Evolutionary conservation across 1,140 invertebrate species (phyloP), one percentile per base, ranked within the genome.

Genomic region (Halictus rubicundus): DNA sequence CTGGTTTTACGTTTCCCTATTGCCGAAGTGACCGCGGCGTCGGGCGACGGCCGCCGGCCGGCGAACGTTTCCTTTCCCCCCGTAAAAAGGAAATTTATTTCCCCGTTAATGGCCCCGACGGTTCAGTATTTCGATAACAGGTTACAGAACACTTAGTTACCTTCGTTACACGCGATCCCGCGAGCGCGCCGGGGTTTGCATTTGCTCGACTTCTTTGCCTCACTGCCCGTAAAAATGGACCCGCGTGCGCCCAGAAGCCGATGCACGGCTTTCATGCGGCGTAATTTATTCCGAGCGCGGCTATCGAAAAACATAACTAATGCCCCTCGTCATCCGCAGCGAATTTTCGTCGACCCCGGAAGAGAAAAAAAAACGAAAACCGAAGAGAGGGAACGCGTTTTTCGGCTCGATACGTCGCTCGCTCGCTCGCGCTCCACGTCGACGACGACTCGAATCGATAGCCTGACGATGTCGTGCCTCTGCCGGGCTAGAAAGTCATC

Each of bases 391-490:
- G 42, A 68, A 68, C 10, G 57, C 49, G 42, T 80, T 80, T 57
- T 75, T 68, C 73, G 68, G 19, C 16, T 54, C 37, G 23, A 39
- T 7, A 37, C 23, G 12, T 27, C 23, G 59, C 42, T 52, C 42
- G 42, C 42, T 10, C 42, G 42, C 14, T 32, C 32, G 32, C 32
- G 32, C 32, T 32, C 32, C 32, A 14, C n/a, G 61, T 27, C 64
- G 68, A 61, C 66, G 59, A 37, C 46, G 60, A 39, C 59, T 83
- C 46, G 27, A 73, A 87, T 86, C 78, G 70, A 86, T 87, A 80
- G 63, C 63, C 42, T 64, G 27, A 65, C 80, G 69, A 83, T 72
- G 72, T 66, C 60, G 65, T 57, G 73, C 78, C 59, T 86, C 75
- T 79, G 32, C 42, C 59, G 9, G 19, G 71, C n/a, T 32, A 39